Evolutionary conservation across 1,140 invertebrate genomes (phyloP).

Genomic region (Hermetia illucens): DNA sequence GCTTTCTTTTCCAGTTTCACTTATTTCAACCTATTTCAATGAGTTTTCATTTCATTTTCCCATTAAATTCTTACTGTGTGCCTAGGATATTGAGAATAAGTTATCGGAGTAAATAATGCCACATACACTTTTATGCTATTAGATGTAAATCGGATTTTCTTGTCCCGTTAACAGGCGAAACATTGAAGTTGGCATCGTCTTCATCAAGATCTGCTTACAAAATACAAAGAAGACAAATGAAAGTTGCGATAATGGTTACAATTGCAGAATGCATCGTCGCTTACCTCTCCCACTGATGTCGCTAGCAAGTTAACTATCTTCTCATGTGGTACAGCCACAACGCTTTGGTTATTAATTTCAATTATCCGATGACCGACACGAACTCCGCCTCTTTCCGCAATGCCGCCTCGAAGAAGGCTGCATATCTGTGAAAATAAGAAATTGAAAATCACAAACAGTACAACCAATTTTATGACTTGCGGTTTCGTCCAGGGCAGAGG

Average conservation of each 20-base stretch:
- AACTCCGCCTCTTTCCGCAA: slow-evolving; percentile 95
- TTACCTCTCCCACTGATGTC: slow-evolving; percentile 95
- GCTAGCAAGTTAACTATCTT: slow-evolving; percentile 97
- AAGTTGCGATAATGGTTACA: neutral
- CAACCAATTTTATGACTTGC: no score
- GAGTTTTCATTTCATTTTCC: no score
- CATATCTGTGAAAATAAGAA: slow-evolving; percentile 72
- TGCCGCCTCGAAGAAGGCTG: slow-evolving; percentile 91
- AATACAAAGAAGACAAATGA: neutral
- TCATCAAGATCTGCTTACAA: slow-evolving; percentile 89
- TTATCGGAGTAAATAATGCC: no score
- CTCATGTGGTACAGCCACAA: slow-evolving; percentile 98
- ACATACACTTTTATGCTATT: slow-evolving; percentile 25
- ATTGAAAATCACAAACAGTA: no score
- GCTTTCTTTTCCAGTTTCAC: no score
- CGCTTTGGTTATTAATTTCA: slow-evolving; percentile 98
- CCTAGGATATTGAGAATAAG: no score
- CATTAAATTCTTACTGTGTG: no score
- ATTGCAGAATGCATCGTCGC: neutral
- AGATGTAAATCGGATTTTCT: slow-evolving; percentile 97
- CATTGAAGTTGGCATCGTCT: slow-evolving; percentile 99
- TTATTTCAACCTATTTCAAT: no score
- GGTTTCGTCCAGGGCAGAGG: no score
- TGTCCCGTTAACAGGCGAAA: slow-evolving; percentile 97
- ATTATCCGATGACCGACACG: slow-evolving; percentile 98